Conservation (phyloP, 2,888 invertebrate genomes). For the Seira sanloemensis region DNA sequence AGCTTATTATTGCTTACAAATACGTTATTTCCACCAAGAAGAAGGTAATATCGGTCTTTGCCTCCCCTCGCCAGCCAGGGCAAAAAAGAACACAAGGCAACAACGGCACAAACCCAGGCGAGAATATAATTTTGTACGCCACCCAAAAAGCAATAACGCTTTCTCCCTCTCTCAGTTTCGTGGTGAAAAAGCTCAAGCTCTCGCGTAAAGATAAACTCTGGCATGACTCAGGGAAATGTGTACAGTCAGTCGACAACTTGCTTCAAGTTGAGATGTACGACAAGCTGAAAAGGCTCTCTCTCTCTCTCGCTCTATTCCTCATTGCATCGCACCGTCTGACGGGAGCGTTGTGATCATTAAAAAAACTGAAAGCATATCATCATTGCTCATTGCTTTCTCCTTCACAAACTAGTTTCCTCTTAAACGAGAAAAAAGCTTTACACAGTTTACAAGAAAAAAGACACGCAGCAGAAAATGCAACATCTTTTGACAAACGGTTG, state of each 20-base stretch:
- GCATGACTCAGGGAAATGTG: slow-evolving; percentile 39
- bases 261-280: slow-evolving; percentile 53
- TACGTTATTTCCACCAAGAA: background rate
- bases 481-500: too few relatives aligned
- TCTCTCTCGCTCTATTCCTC: slow-evolving; percentile 6
- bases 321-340: slow-evolving; percentile 28
- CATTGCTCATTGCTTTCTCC: too few relatives aligned
- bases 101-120: too few relatives aligned
- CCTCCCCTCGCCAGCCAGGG: background rate
- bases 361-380: too few relatives aligned
- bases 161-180: background rate
- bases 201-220: slow-evolving; percentile 40
- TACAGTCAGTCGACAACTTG: slow-evolving; percentile 55
- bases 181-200: background rate
- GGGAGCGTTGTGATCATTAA: too few relatives aligned
- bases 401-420: too few relatives aligned
- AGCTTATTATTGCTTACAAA: too few relatives aligned
- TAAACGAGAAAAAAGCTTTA: too few relatives aligned
- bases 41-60: too few relatives aligned
- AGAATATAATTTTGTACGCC: too few relatives aligned
- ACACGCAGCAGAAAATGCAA: too few relatives aligned
- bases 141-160: slow-evolving; percentile 22
- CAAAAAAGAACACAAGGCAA: slow-evolving; percentile 23
- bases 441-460: too few relatives aligned
- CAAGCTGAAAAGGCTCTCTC: slow-evolving; percentile 25